Evolutionary conservation across 1,140 invertebrate species (phyloP).

Genomic region (Microplitis demolitor): DNA sequence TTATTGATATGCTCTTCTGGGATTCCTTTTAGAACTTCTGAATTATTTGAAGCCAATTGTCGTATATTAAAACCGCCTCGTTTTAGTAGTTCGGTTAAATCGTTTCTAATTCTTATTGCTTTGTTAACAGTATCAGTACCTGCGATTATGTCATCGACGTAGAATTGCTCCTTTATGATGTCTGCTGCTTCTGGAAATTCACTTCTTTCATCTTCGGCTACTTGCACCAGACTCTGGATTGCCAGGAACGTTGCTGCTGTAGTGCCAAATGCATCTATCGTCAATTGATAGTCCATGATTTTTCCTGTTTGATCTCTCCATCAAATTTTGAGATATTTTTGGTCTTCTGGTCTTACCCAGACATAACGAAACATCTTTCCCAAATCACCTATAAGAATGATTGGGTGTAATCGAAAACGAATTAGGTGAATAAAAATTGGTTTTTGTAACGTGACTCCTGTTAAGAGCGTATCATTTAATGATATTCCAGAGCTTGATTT

Average conservation of each 20-base stretch:
- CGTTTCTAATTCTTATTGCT: slow-evolving; percentile 18
- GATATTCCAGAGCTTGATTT: slow-evolving; percentile 20
- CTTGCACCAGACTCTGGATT: slow-evolving; percentile 34
- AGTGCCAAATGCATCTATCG: slow-evolving; percentile 32
- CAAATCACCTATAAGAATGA: slow-evolving; percentile 45
- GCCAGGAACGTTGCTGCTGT: slow-evolving; percentile 32
- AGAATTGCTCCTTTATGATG: slow-evolving; percentile 41
- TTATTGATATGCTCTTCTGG: slow-evolving; percentile 21
- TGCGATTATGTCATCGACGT: slow-evolving; percentile 47
- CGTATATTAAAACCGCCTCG: slow-evolving; percentile 37
- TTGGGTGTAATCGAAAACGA: slow-evolving; percentile 33
- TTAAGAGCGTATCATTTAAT: background rate
- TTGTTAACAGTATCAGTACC: slow-evolving; percentile 24
- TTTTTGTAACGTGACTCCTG: slow-evolving; percentile 8
- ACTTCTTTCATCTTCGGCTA: slow-evolving; percentile 40
- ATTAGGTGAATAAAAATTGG: slow-evolving; percentile 35
- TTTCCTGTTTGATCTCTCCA: slow-evolving; percentile 34
- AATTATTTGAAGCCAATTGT: slow-evolving; percentile 46
- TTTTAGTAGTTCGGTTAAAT: slow-evolving; percentile 40
- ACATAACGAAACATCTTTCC: slow-evolving; percentile 54
- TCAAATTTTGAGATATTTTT: slow-evolving; percentile 45
- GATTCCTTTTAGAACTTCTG: slow-evolving; percentile 32
- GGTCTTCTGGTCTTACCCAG: slow-evolving; percentile 33
- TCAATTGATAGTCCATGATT: slow-evolving; percentile 22
- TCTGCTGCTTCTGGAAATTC: slow-evolving; percentile 37